Percentiles rank a stretch among this genome's conserved stretches.
phyloP scores from a whole-genome alignment of 2,888 invertebrate genomes.

The Linnaemya vulpina region DNA sequence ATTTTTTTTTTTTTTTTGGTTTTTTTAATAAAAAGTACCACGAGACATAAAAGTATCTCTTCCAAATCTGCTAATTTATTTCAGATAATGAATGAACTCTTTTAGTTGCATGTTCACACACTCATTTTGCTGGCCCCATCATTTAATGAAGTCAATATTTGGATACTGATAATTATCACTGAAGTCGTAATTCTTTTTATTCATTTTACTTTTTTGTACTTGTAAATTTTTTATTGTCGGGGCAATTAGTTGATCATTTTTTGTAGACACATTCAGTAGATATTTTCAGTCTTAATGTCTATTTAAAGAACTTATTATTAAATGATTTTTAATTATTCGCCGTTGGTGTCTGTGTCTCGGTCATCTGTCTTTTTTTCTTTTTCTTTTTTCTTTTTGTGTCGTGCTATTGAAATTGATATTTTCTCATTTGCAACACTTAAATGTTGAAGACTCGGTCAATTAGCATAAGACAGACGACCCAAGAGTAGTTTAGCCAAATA shows the following conservation, averaged over 20 bases:
- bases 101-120: neutral
- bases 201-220: constrained; percentile 12
- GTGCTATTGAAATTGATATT: neutral
- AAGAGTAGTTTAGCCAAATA: too few relatives aligned
- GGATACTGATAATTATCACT: constrained; percentile 45
- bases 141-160: constrained; percentile 63
- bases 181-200: constrained; percentile 16
- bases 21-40: neutral
- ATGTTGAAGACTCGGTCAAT: constrained; percentile 5
- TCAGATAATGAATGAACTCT: constrained; percentile 1
- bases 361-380: neutral
- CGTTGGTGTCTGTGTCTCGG: neutral
- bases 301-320: constrained; percentile 48
- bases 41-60: too few relatives aligned
- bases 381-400: neutral
- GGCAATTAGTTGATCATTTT: constrained; percentile 34
- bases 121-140: constrained; percentile 41
- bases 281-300: constrained; percentile 5
- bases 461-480: too few relatives aligned
- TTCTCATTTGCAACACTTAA: constrained; percentile 2
- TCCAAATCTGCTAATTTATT: too few relatives aligned
- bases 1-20: too few relatives aligned
- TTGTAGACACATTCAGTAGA: constrained; percentile 10
- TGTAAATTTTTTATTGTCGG: constrained; percentile 18
- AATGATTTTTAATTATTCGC: constrained; percentile 52